phyloP scores from a whole-genome alignment of 2,797 vertebrate species.

The Neosilurus hyrtlii region DNA sequence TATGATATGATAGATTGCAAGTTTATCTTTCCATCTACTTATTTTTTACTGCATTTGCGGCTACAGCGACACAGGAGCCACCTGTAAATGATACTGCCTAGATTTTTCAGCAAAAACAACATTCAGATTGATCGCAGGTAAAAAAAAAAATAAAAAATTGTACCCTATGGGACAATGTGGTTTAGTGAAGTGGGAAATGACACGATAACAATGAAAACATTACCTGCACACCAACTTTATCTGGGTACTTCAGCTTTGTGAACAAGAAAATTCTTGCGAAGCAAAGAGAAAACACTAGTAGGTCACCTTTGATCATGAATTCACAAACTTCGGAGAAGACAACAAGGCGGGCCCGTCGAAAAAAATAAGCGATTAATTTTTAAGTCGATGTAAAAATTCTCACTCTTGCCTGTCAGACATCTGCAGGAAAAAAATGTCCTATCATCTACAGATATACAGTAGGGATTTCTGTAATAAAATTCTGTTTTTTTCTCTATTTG shows the following conservation, averaged over 20 bases:
- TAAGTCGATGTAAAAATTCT: neutral
- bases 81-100: neutral
- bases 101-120: neutral
- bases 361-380: neutral
- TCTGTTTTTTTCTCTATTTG: neutral
- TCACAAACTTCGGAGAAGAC: neutral
- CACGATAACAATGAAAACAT: neutral
- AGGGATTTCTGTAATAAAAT: neutral
- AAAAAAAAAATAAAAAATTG: neutral
- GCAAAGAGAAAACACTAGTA: neutral
- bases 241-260: neutral
- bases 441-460: neutral
- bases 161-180: neutral
- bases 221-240: neutral
- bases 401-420: neutral
- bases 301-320: slow-evolving; percentile 3
- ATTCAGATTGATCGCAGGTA: neutral
- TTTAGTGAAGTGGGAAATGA: neutral
- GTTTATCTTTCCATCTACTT: neutral
- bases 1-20: neutral
- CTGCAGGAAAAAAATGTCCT: neutral
- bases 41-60: neutral
- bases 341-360: neutral
- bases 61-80: neutral
- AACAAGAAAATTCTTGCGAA: neutral